Base-by-base conservation (phyloP, 1,140 invertebrate species). In the Doryteuthis pealeii region DNA sequence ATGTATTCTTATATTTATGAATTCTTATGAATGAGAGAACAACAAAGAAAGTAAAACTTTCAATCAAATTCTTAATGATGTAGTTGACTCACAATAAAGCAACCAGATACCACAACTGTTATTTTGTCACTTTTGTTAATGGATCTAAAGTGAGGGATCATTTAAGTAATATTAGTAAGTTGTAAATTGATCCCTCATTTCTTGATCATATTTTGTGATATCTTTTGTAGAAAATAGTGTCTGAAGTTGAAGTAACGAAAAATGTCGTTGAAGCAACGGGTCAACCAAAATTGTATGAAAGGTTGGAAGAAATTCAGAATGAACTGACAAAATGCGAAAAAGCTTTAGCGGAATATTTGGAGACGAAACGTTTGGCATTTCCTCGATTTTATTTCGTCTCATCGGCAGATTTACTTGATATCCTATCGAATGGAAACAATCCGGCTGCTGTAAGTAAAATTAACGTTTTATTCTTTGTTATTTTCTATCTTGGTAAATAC, bases 311-410 rank as follows among this genome's bases (percentile, higher is more conserved):
- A 74, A 87, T 98, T 67, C 94, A 97, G 84, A 92, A 92, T 75
- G 92, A 94, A 84, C 88, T 98, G 71, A 92, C 92, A 0, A 89
- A 96, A 28, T 97, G 96, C 87, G 96, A 97, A 88, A 97, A 98
- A 88, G 95, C 95, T 32, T 88, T 97, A 73, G 95, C 95, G 40
- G 94, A 97, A 85, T 98, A 98, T 90, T n/a, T 98, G 79, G 96
- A 98, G 90, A 97, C 95, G 0, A 98, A 98, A 88, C 90, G 96
- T 81, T 89, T 97, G 45, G 94, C 94, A 8, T 98, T 97, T 89
- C 96, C 96, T 26, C 72, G 82, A 30, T 98, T 98, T 89, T 98
- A 98, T 87, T 98, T 97, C 87, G 94, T 97, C 1, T 97, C 95
- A 30, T 95, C 94, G 8, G 95, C 71, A n/a, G 96, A 98, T 90